A percentile compares a stretch with the other conserved stretches of the same genome.
These are phyloP conservation scores for Karalla daura DNA, from an alignment of 2,797 vertebrate species.

Conservation along the genomic window DNA sequence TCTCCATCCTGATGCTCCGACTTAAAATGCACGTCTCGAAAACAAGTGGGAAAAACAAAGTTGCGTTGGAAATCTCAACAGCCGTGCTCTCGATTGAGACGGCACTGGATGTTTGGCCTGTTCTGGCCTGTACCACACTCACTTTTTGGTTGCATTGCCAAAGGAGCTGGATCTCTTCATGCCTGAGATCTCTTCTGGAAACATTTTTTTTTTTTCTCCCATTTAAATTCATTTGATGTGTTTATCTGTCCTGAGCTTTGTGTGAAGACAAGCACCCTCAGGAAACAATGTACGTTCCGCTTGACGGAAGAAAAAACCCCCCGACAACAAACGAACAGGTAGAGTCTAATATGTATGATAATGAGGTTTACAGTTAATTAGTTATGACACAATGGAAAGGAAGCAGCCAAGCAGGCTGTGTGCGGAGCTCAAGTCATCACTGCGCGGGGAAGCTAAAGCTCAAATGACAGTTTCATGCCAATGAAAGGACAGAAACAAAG, in stretches of 20 bases:
- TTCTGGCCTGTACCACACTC: no score
- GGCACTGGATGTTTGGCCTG: no score
- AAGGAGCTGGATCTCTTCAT: neutral
- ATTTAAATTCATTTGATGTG: neutral
- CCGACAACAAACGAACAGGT: neutral
- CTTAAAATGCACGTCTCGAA: no score
- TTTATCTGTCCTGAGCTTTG: neutral
- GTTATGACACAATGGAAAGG: neutral
- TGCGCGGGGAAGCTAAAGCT: neutral
- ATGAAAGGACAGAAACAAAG: neutral
- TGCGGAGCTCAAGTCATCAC: neutral
- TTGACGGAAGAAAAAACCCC: neutral
- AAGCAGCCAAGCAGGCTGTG: neutral
- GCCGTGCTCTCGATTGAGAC: no score
- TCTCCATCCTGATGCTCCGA: neutral
- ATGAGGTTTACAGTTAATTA: slow-evolving; percentile 1
- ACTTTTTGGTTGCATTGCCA: no score
- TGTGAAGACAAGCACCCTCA: neutral
- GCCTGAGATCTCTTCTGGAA: neutral
- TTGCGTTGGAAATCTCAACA: neutral
- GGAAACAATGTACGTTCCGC: slow-evolving; percentile 1
- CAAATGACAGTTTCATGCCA: neutral
- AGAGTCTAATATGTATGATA: slow-evolving; percentile 1
- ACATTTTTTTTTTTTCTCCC: neutral
- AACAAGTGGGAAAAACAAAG: neutral